Base-by-base conservation (phyloP, 53 echinoderm and acorn worm genomes). In the Astropecten irregularis region DNA sequence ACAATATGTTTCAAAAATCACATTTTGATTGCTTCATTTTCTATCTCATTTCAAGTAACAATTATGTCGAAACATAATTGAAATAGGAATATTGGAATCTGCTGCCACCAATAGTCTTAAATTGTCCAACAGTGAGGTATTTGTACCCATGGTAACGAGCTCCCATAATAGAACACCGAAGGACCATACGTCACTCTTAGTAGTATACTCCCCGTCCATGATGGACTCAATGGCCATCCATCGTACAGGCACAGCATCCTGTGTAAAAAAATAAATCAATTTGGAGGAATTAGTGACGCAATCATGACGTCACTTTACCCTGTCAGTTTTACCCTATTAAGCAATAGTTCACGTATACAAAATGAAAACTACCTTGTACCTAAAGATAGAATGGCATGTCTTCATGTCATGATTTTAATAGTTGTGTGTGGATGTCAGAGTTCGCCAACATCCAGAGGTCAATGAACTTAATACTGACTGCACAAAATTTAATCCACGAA, bases 181-280 rank as follows among this genome's bases (percentile, higher is more conserved):
- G n/a, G n/a, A n/a, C n/a, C n/a, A n/a, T 2, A 73, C 73, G 55
- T 73, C 73, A 22, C 34, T 34, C 73, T 53, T 73, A 13, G 54
- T 73, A 6, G 73, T 73, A 16, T 73, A 73, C 13, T 3, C 35
- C 27, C 34, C 21, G 14, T 73, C 9, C 16, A 73, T 36, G 36
- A 73, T 37, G 11, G 73, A 73, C 33, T 73, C 73, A 10, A 73
- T 19, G 18, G 73, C 73, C 73, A 73, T 73, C 73, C 73, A 73
- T 32, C 73, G 73, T 13, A 73, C 5, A 0, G 73, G 73, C 2
- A 73, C 73, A 31, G 52, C 52, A 3, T 56, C 73, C 73, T 73
- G 22, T 11, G 47, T 46, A 5, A 13, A 48, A 69, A 14, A 27
- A 28, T 60, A 28, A 28, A 16, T 60, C n/a, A 4, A 5, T 54